A percentile compares a stretch with the other conserved stretches of the same genome.
Evolutionary conservation across 2,113 vertebrate species (phyloP).

Genomic region (Ammospiza nelsoni): DNA sequence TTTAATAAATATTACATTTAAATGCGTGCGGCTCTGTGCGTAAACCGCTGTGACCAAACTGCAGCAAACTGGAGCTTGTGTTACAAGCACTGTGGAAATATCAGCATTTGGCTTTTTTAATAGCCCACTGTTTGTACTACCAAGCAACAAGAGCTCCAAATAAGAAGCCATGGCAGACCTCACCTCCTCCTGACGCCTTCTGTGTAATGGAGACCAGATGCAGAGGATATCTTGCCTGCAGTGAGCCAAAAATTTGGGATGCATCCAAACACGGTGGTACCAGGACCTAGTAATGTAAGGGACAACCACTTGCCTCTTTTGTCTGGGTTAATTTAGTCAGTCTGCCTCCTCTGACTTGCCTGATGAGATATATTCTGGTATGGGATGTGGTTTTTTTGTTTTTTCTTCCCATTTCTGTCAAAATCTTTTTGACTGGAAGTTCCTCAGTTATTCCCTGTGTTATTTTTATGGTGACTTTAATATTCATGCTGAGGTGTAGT

Average conservation of each 20-base stretch:
- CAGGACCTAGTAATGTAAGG: neutral
- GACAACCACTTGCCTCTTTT: neutral
- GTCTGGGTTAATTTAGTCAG: neutral
- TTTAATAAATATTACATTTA: conserved; percentile 61
- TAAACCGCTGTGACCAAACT: conserved; percentile 37
- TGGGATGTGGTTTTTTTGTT: rapidly evolving
- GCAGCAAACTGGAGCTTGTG: conserved; percentile 29
- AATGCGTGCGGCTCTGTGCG: conserved; percentile 22
- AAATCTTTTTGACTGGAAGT: neutral
- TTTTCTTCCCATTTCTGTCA: neutral
- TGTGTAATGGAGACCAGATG: conserved; percentile 56
- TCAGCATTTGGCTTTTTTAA: conserved; percentile 45
- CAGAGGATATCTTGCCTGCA: neutral
- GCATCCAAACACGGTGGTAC: rapidly evolving
- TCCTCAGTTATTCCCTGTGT: neutral
- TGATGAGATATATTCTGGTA: neutral
- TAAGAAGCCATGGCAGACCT: conserved; percentile 30
- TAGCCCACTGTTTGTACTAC: conserved; percentile 50
- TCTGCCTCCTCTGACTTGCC: neutral
- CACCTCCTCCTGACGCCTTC: conserved; percentile 21
- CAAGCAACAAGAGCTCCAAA: conserved; percentile 41
- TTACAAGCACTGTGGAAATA: conserved; percentile 34
- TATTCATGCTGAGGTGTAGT: neutral
- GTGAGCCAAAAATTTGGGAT: neutral
- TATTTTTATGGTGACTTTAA: neutral